These are phyloP conservation scores for Cheilosia pagana DNA, from an alignment of 2,888 invertebrate species.

Conservation along the genomic window DNA sequence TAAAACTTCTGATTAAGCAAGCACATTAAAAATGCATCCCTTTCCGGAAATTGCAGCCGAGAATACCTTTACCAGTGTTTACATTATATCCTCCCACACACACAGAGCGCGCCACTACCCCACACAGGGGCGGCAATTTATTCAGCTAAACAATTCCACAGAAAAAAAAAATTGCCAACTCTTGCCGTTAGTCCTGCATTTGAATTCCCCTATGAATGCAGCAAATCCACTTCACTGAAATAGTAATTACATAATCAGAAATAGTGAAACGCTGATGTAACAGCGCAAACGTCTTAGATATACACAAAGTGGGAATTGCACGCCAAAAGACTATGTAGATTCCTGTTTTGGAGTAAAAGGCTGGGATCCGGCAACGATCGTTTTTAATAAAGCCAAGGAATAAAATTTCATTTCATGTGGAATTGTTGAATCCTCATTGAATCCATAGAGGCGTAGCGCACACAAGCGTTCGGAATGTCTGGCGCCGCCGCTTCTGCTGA, in stretches of 20 bases:
- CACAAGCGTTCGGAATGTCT: slow-evolving; percentile 8
- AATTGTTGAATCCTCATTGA: slow-evolving; percentile 40
- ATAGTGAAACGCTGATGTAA: slow-evolving; percentile 27
- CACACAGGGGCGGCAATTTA: slow-evolving; percentile 12
- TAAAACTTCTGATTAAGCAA: neutral
- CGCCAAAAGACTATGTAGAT: neutral
- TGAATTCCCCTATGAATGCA: slow-evolving; percentile 10
- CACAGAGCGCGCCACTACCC: neutral
- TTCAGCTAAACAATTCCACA: slow-evolving; percentile 18
- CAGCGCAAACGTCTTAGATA: slow-evolving; percentile 33
- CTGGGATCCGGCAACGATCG: slow-evolving; percentile 27
- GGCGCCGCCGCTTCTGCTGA: slow-evolving; percentile 3
- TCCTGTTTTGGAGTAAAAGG: slow-evolving; percentile 19
- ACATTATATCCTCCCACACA: slow-evolving; percentile 1
- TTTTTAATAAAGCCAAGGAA: slow-evolving; percentile 33
- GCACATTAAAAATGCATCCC: slow-evolving; percentile 46
- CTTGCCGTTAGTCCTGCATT: slow-evolving; percentile 1
- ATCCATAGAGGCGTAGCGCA: slow-evolving; percentile 5
- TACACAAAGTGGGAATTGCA: slow-evolving; percentile 9
- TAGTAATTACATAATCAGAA: slow-evolving; percentile 59
- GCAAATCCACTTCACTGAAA: slow-evolving; percentile 38
- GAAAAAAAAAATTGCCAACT: slow-evolving; percentile 14
- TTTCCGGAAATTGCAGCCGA: slow-evolving; percentile 8
- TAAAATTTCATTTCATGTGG: slow-evolving; percentile 43
- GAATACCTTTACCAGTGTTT: slow-evolving; percentile 25